Conservation (phyloP, 1,140 invertebrate species). For the Meloidogyne exigua region DNA sequence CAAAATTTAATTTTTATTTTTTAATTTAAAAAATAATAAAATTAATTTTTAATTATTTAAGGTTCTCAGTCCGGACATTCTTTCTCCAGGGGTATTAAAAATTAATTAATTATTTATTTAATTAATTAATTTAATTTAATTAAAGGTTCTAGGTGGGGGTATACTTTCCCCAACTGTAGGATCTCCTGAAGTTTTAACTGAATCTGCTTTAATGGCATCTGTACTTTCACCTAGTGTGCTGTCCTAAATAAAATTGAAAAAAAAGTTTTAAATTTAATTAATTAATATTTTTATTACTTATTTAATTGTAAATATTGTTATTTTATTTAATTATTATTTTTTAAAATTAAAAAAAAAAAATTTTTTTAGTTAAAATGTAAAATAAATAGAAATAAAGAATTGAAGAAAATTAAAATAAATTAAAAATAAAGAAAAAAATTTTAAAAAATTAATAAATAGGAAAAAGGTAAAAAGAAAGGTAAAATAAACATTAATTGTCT, state of each 20-base stretch:
- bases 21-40: conserved; percentile 27
- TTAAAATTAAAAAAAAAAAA: too few species aligned
- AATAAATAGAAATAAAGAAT: too few species aligned
- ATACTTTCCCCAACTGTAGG: conserved; percentile 49
- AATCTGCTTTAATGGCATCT: conserved; percentile 50
- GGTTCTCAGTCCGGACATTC: conserved; percentile 48
- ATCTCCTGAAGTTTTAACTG: conserved; percentile 57
- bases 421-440: too few species aligned
- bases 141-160: conserved; percentile 31
- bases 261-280: background rate
- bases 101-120: too few species aligned
- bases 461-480: too few species aligned
- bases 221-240: conserved; percentile 59
- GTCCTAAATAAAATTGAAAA: conserved; percentile 41
- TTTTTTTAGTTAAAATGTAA: too few species aligned
- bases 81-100: conserved; percentile 26
- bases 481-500: too few species aligned
- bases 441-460: too few species aligned
- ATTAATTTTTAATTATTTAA: background rate
- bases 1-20: conserved; percentile 34
- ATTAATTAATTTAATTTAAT: conserved; percentile 1
- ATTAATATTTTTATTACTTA: background rate
- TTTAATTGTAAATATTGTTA: background rate
- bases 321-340: too few species aligned
- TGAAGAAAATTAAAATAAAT: too few species aligned